Base-by-base conservation (phyloP, 2,797 vertebrate species). In the Sciaenops ocellatus region DNA sequence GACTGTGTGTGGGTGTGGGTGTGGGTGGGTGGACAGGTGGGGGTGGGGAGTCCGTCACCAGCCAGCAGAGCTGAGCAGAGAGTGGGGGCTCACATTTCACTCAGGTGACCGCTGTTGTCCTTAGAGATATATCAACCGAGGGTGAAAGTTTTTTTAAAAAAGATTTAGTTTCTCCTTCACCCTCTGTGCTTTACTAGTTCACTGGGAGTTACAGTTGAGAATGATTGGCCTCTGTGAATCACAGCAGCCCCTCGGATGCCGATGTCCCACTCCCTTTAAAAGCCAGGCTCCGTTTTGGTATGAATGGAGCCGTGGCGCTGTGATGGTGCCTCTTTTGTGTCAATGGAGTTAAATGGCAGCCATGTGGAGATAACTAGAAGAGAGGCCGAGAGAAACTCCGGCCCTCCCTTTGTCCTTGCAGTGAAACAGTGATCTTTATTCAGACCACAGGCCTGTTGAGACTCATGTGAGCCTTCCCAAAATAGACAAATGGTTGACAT, bases 381-480 rank as follows among this genome's bases (percentile, higher is more conserved):
- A 90, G 83, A 72, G 90, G 78, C 85, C 82, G 83, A 88, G 84
- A 90, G 88, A 88, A 90, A 85, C 85, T 76, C 85, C 38, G 79
- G 78, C 87, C 86, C 90, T 88, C 81, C 88, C 87, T 94, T 94
- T 94, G 89, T 93, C 90, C 89, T 71, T 17, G 82, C 87, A 80
- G 82, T 88, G 88, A 90, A 95, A 94, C 89, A 84, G 89, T 92
- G 85, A 87, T 92, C 90, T 92, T 94, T 92, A 93, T 94, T 94
- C 93, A 93, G 87, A 83, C 91, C 77, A 72, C 80, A 82, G 92
- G 88, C 90, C 90, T 89, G 93, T 92, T 83, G 87, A 90, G 91
- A 69, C 90, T 93, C 93, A 94, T 95, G 93, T 95, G 93, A 95
- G 91, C 89, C 62, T 67, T 93, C 91, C 93, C 80, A 87, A 93